Evolutionary conservation across 2,888 invertebrate species (phyloP).

Genomic region (Sarcophaga variegata): DNA sequence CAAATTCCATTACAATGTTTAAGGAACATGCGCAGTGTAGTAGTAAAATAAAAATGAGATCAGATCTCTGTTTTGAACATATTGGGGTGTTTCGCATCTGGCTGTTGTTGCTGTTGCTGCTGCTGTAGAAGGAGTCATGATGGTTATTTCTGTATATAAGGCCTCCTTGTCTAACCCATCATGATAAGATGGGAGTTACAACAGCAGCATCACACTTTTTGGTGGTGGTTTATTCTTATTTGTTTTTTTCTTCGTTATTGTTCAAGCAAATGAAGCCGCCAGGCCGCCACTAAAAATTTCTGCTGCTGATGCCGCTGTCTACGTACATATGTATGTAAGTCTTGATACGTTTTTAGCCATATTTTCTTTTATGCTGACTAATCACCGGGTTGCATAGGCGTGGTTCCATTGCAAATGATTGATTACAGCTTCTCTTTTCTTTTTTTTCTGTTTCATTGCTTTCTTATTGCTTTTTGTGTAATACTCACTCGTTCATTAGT

Average conservation of each 20-base stretch:
- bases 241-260: constrained; percentile 38
- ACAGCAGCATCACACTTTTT: constrained; percentile 37
- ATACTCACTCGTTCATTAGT: constrained; percentile 38
- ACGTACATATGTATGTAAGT: not conserved
- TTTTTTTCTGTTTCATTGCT: constrained; percentile 56
- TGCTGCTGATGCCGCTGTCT: not conserved
- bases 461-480: constrained; percentile 57
- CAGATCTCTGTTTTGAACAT: not conserved
- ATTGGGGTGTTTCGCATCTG: constrained; percentile 23
- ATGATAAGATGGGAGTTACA: constrained; percentile 10
- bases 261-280: constrained; percentile 76
- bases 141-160: constrained; percentile 4
- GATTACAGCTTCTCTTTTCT: constrained; percentile 75
- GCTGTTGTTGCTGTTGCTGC: not conserved
- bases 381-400: constrained; percentile 80
- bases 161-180: constrained; percentile 43
- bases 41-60: not conserved
- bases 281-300: constrained; percentile 64
- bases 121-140: constrained; percentile 34
- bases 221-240: constrained; percentile 23
- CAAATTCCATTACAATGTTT: constrained; percentile 30
- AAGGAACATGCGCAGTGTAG: not conserved
- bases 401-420: constrained; percentile 79
- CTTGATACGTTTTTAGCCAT: constrained; percentile 69
- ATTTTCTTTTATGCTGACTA: constrained; percentile 79